These are phyloP conservation scores for Chloebia gouldiae DNA, from an alignment of 2,113 vertebrate species.

Conservation along the genomic window DNA sequence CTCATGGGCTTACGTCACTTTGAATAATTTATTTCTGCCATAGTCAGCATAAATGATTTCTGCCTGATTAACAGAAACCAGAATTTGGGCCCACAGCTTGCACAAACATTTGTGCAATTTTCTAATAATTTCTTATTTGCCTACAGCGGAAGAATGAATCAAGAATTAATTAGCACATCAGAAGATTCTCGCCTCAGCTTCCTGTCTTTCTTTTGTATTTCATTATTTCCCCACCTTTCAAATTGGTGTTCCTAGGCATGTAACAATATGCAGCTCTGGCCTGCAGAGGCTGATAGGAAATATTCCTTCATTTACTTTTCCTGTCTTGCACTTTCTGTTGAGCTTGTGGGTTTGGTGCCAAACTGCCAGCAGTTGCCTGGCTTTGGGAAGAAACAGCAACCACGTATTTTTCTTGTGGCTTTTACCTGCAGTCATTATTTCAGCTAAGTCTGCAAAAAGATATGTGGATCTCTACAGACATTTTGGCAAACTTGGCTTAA, in stretches of 20 bases:
- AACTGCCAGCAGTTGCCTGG: background rate
- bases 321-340: background rate
- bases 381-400: background rate
- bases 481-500: background rate
- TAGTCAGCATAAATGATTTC: background rate
- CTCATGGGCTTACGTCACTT: background rate
- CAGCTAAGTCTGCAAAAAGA: background rate
- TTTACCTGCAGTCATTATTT: background rate
- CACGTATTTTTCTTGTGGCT: background rate
- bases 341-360: background rate
- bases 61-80: slow-evolving; percentile 34
- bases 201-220: slow-evolving; percentile 45
- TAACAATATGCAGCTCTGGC: slow-evolving; percentile 1
- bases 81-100: background rate
- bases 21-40: slow-evolving; percentile 15
- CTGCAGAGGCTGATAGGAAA: slow-evolving; percentile 2
- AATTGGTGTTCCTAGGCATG: background rate
- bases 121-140: slow-evolving; percentile 23
- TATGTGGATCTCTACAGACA: background rate
- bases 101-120: slow-evolving; percentile 33
- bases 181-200: slow-evolving; percentile 55
- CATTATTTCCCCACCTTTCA: background rate
- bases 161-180: slow-evolving; percentile 56
- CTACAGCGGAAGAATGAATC: slow-evolving; percentile 42
- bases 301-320: background rate